phyloP scores from a whole-genome alignment of 2,113 vertebrate species.

The Mesembrinibis cayennensis region DNA sequence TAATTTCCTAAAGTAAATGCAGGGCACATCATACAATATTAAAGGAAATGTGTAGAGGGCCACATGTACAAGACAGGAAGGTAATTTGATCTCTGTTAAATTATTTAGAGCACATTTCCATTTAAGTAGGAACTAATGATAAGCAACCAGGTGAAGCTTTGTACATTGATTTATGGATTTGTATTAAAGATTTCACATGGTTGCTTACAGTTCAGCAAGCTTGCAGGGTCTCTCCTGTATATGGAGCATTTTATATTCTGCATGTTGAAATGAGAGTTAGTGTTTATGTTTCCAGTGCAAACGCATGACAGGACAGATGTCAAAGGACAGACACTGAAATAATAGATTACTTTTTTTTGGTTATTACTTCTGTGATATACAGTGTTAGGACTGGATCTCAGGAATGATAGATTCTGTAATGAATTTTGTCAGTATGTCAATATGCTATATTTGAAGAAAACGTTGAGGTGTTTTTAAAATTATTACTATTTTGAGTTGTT shows the following conservation, averaged over 20 bases:
- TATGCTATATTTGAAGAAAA: background rate
- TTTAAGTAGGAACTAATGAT: conserved; percentile 55
- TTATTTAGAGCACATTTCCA: conserved; percentile 46
- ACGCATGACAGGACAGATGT: background rate
- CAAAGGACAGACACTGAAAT: background rate
- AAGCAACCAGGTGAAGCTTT: conserved; percentile 33
- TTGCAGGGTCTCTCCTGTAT: background rate
- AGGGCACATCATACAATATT: conserved; percentile 24
- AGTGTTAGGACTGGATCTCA: background rate
- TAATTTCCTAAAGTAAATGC: conserved; percentile 43
- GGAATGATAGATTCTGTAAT: background rate
- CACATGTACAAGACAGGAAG: conserved; percentile 3
- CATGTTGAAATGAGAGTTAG: background rate
- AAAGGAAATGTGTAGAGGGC: conserved; percentile 19
- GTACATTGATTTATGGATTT: conserved; percentile 31
- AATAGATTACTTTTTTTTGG: background rate
- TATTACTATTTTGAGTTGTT: background rate
- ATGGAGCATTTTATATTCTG: background rate
- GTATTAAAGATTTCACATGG: conserved; percentile 28
- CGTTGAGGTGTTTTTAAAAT: background rate
- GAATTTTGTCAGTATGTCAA: background rate
- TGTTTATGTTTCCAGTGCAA: background rate
- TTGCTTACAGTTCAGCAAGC: conserved; percentile 15
- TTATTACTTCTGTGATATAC: background rate
- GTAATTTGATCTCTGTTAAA: conserved; percentile 54